Base-by-base conservation (phyloP, 2,888 invertebrate species). In the Drosophila rubida region DNA sequence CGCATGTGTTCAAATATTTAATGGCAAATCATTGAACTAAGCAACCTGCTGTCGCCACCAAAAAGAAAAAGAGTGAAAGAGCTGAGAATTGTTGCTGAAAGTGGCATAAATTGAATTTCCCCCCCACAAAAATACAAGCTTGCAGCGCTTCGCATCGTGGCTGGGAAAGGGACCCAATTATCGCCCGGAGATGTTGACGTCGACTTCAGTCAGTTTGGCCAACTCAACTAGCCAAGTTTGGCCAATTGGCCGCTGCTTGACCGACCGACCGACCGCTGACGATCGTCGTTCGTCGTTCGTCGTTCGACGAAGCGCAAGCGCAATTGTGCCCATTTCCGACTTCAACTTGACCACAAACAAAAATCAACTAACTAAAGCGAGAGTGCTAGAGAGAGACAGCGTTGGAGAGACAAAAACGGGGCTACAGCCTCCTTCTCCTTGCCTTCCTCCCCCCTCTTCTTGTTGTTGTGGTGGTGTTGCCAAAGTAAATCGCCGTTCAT, bases 111-210 rank as follows among this genome's bases (percentile, higher is more conserved):
- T 74, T 55, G 39, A 63, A 51, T 60, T 63, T 66, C n/a, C 35
- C 13, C 35, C 22, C 6, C 2, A 2, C 42, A 25, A 42, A 11
- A 7, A 53, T 2, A 23, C 25, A 16, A 35, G 51, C 69, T 57
- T 62, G 62, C 44, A 46, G 57, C 44, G 41, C 39, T 30, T 11
- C 13, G 55, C 46, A 19, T 25, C 25, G 35, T 62, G 55, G 42
- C 71, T 82, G 51, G 49, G 82, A 81, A 81, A 85, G 81, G 85
- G 82, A 81, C 64, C 85, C 81, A 82, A 85, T 82, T 85, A 82
- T 82, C 80, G 81, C 86, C 81, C 63, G 66, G 55, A 82, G 85
- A 67, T 82, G 74, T 60, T 45, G 60, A 66, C 63, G 75, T 69
- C 63, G 58, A 50, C 67, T 61, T 62, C 63, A 19, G 64, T 61